Evolutionary conservation across 1,140 invertebrate genomes (phyloP).

Genomic region (Antheraea pernyi): DNA sequence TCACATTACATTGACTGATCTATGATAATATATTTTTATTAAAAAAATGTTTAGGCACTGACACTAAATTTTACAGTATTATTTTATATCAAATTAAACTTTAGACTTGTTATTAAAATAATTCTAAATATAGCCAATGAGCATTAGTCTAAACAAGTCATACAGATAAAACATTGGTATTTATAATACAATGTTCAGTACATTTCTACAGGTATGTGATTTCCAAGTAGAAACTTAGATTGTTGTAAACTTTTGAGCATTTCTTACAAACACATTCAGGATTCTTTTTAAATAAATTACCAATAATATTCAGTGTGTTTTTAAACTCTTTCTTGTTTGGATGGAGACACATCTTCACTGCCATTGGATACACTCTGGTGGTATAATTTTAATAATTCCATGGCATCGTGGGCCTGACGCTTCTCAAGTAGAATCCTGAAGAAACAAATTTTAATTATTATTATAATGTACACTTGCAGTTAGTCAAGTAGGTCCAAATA

Average conservation of each 20-base stretch:
- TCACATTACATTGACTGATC: background rate
- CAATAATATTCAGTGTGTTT: constrained; percentile 25
- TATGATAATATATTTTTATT: background rate
- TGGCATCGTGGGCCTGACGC: constrained; percentile 89
- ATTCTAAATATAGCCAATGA: background rate
- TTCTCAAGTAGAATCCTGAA: constrained; percentile 86
- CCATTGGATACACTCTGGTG: constrained; percentile 78
- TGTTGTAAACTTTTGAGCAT: constrained; percentile 77
- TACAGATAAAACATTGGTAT: no score
- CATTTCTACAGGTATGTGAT: background rate
- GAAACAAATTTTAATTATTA: constrained; percentile 21
- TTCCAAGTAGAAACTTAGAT: background rate
- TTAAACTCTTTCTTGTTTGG: constrained; percentile 72
- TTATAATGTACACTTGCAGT: background rate
- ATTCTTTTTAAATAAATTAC: constrained; percentile 49
- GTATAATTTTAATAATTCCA: constrained; percentile 85
- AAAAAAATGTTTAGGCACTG: background rate
- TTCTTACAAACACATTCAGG: constrained; percentile 67
- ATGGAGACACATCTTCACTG: constrained; percentile 67
- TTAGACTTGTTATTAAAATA: background rate
- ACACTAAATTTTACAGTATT: background rate
- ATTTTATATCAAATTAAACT: background rate
- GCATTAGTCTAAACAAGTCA: background rate
- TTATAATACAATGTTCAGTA: background rate
- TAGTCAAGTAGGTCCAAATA: no score